Conservation (phyloP, 2,888 invertebrate genomes). For the Pardosa pseudoannulata region DNA sequence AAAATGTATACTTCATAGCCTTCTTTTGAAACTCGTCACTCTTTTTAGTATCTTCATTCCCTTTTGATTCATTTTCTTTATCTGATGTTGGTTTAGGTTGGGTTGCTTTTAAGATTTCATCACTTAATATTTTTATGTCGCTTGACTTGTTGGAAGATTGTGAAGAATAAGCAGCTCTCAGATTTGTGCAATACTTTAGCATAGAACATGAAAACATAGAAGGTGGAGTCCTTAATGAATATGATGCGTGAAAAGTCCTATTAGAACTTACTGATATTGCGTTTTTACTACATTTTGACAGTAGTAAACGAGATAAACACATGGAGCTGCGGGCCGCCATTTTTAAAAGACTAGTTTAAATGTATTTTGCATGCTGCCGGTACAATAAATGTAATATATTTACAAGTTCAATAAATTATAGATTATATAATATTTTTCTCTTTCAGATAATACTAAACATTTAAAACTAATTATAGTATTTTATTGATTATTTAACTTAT, state of each 20-base stretch:
- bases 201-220: slow-evolving; percentile 17
- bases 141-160: slow-evolving; percentile 45
- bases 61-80: slow-evolving; percentile 43
- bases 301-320: slow-evolving; percentile 44
- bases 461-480: too few relatives aligned
- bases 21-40: slow-evolving; percentile 85
- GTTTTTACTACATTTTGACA: slow-evolving; percentile 32
- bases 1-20: slow-evolving; percentile 82
- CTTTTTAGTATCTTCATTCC: slow-evolving; percentile 71
- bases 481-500: too few relatives aligned
- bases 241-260: slow-evolving; percentile 13
- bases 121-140: slow-evolving; percentile 58
- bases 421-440: too few relatives aligned
- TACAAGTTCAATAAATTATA: too few relatives aligned
- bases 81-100: slow-evolving; percentile 30
- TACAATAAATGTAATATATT: too few relatives aligned
- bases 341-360: background rate
- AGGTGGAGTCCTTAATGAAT: slow-evolving; percentile 14
- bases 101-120: slow-evolving; percentile 57
- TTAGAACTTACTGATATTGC: background rate
- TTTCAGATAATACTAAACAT: too few relatives aligned
- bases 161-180: slow-evolving; percentile 4
- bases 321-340: slow-evolving; percentile 61
- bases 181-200: slow-evolving; percentile 11
- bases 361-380: background rate